Conservation (phyloP, 2,888 invertebrate genomes). For the Hyposoter dolosus region DNA sequence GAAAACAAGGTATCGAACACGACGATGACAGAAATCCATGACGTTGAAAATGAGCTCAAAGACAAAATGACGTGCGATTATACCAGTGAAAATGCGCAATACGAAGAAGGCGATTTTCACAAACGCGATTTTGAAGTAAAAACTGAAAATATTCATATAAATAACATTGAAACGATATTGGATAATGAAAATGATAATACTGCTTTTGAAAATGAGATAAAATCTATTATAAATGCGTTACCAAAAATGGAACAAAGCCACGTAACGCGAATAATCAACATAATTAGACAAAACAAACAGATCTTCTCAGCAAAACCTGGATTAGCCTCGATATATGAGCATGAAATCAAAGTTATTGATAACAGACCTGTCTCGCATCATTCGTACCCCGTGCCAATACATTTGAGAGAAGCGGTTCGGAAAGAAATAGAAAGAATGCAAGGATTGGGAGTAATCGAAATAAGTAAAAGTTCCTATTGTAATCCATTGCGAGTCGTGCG, state of each 20-base stretch:
- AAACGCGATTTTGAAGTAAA: not conserved
- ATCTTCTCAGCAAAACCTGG: not conserved
- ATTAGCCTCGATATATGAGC: not conserved
- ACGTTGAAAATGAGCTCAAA: not conserved
- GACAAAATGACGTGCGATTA: not conserved
- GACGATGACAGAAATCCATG: not conserved
- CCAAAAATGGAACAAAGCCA: not conserved
- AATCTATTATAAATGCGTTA: not conserved
- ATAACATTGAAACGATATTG: not conserved
- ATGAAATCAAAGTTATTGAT: slow-evolving; percentile 13
- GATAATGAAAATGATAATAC: not conserved
- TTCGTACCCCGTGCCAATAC: not conserved
- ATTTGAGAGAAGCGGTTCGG: not conserved
- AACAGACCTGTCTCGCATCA: not conserved
- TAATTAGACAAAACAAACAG: not conserved
- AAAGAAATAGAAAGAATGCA: not conserved
- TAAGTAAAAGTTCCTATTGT: slow-evolving; percentile 69
- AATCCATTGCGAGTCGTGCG: slow-evolving; percentile 75
- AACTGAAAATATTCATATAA: not conserved
- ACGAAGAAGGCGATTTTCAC: not conserved
- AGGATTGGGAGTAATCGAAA: not conserved
- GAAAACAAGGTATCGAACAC: not conserved
- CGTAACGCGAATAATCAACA: not conserved
- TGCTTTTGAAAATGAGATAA: not conserved
- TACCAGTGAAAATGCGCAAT: not conserved